Conservation (phyloP, 2,113 vertebrate genomes). For the Campylomormyrus tamandua region DNA sequence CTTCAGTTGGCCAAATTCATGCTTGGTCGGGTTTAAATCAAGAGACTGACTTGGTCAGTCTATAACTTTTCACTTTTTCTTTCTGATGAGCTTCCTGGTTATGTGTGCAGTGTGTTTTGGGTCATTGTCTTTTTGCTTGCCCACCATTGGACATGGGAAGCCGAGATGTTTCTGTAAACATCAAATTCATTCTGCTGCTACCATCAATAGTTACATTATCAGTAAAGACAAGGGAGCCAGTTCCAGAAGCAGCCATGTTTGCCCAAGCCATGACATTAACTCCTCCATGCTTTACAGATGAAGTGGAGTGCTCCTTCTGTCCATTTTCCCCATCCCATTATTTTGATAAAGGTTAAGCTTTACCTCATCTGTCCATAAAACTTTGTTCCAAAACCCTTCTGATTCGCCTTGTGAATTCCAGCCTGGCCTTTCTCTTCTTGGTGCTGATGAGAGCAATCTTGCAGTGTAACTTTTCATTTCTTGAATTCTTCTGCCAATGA, state of each 20-base stretch:
- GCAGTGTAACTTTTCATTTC: neutral
- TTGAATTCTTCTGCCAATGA: neutral
- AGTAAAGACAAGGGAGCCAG: neutral
- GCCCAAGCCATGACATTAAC: neutral
- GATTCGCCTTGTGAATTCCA: neutral
- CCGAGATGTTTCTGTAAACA: neutral
- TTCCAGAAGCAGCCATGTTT: neutral
- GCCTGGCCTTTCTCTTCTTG: neutral
- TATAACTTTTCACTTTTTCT: neutral
- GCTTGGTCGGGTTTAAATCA: neutral
- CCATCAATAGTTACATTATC: neutral
- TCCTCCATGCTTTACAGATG: neutral
- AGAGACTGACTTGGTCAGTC: neutral
- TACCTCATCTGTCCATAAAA: neutral
- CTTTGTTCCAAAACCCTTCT: neutral
- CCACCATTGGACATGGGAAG: neutral
- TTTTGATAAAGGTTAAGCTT: neutral
- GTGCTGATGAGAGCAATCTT: neutral
- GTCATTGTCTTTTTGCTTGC: neutral
- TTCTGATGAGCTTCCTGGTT: neutral
- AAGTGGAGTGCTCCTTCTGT: neutral
- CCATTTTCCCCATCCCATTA: neutral
- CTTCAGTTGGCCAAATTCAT: neutral
- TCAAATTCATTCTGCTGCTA: neutral
- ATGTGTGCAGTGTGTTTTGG: neutral